Evolutionary conservation across 1,140 invertebrate species (phyloP).

Genomic region (Drosophila littoralis): DNA sequence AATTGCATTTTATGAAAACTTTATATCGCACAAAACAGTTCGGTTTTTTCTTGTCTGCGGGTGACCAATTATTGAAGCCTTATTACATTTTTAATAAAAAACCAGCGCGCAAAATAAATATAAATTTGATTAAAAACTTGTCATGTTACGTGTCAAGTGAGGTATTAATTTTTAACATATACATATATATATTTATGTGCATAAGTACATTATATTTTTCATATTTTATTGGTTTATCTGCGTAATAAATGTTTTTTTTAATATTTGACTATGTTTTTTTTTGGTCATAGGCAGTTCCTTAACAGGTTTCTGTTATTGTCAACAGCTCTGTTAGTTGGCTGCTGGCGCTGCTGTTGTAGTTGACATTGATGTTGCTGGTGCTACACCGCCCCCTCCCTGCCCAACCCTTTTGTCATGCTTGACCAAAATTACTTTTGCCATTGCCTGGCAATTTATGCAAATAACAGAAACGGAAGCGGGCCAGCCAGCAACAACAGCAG

Average conservation of each 20-base stretch:
- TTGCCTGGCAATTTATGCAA: conserved; percentile 55
- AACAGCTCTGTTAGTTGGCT: too few species aligned
- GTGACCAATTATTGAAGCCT: not conserved
- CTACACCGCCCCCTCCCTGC: too few species aligned
- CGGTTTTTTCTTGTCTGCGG: too few species aligned
- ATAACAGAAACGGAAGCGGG: conserved; percentile 32
- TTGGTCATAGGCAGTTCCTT: too few species aligned
- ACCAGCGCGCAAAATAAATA: not conserved
- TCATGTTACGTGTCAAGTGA: not conserved
- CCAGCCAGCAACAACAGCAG: not conserved
- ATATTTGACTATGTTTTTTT: too few species aligned
- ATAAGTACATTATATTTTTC: not conserved
- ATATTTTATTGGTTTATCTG: too few species aligned
- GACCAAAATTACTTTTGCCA: conserved; percentile 41
- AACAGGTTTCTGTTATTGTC: too few species aligned
- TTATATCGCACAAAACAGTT: not conserved
- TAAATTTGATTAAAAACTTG: not conserved
- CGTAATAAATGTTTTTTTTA: too few species aligned
- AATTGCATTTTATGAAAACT: not conserved
- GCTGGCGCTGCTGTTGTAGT: not conserved
- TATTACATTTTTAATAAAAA: not conserved
- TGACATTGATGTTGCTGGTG: not conserved
- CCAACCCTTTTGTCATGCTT: not conserved
- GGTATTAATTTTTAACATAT: not conserved
- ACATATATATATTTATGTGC: not conserved